These are phyloP conservation scores for Agrochola circellaris DNA, from an alignment of 2,888 invertebrate species.

Conservation along the genomic window DNA sequence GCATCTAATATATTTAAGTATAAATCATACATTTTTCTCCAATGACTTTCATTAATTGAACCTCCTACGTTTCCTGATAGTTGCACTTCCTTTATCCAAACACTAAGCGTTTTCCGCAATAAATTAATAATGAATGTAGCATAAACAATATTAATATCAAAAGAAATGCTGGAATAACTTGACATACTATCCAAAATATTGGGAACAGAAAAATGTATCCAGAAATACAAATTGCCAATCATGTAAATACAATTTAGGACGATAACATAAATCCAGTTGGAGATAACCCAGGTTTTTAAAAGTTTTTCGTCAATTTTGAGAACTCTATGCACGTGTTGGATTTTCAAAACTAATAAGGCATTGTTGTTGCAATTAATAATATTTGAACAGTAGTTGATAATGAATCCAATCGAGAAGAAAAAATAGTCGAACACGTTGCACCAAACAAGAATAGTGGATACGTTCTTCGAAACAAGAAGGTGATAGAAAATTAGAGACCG, in stretches of 20 bases:
- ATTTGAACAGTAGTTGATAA: slow-evolving; percentile 29
- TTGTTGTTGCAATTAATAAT: slow-evolving; percentile 19
- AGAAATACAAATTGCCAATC: not conserved
- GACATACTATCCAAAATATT: slow-evolving; percentile 1
- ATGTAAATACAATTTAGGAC: slow-evolving; percentile 24
- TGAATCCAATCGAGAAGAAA: slow-evolving; percentile 33
- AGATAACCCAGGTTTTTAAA: not conserved
- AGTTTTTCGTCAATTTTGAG: slow-evolving; percentile 16
- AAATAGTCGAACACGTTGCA: slow-evolving; percentile 14
- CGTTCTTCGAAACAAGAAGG: not conserved
- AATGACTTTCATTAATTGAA: slow-evolving; percentile 8
- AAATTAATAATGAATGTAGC: slow-evolving; percentile 34
- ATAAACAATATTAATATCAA: slow-evolving; percentile 38
- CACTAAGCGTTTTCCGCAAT: not conserved
- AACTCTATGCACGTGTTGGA: slow-evolving; percentile 24
- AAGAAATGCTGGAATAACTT: slow-evolving; percentile 19
- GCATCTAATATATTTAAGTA: slow-evolving; percentile 33
- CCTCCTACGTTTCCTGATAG: not conserved
- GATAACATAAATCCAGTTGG: slow-evolving; percentile 24
- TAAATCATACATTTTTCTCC: slow-evolving; percentile 14
- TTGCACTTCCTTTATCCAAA: slow-evolving; percentile 24
- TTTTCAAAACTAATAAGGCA: slow-evolving; percentile 28
- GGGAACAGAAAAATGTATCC: too few relatives aligned
- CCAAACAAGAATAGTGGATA: slow-evolving; percentile 1
- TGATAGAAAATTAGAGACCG: slow-evolving; percentile 17